These are phyloP conservation scores for Germaria angustata DNA, from an alignment of 2,888 invertebrate species.

Conservation along the genomic window DNA sequence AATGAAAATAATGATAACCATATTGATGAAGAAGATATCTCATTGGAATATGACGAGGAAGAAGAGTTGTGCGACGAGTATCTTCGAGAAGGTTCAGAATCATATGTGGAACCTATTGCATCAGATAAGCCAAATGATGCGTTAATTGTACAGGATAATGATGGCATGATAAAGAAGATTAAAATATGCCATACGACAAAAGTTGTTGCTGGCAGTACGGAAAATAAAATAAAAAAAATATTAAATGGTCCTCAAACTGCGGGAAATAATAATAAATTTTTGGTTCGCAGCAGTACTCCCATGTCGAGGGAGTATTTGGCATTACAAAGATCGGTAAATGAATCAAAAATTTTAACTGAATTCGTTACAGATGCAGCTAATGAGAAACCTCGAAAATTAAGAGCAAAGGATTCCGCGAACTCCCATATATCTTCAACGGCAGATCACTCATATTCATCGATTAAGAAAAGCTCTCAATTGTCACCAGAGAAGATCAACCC, in stretches of 20 bases:
- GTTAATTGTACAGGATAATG: slow-evolving; percentile 38
- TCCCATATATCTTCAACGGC: slow-evolving; percentile 23
- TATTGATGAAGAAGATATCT: slow-evolving; percentile 34
- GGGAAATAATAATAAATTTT: slow-evolving; percentile 14
- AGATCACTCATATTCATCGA: slow-evolving; percentile 41
- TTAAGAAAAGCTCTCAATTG: slow-evolving; percentile 2
- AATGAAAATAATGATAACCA: background rate
- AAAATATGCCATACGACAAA: slow-evolving; percentile 39
- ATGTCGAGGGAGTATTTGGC: slow-evolving; percentile 83
- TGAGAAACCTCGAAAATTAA: slow-evolving; percentile 76
- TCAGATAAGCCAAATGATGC: slow-evolving; percentile 37
- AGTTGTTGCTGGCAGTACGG: slow-evolving; percentile 19
- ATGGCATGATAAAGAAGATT: slow-evolving; percentile 50
- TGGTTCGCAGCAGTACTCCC: slow-evolving; percentile 70
- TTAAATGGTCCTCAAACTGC: slow-evolving; percentile 13
- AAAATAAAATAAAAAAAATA: slow-evolving; percentile 19
- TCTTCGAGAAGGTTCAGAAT: slow-evolving; percentile 18
- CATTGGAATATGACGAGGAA: slow-evolving; percentile 58
- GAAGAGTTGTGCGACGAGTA: slow-evolving; percentile 46
- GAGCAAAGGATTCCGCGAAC: slow-evolving; percentile 46
- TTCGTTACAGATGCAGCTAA: slow-evolving; percentile 81
- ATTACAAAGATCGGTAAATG: slow-evolving; percentile 84
- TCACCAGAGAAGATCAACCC: slow-evolving; percentile 22
- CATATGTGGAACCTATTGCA: slow-evolving; percentile 10
- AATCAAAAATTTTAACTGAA: slow-evolving; percentile 84